Percentiles rank a stretch among this genome's conserved stretches.
Conservation (phyloP, 2,113 vertebrate species). For the Guaruba guarouba region DNA sequence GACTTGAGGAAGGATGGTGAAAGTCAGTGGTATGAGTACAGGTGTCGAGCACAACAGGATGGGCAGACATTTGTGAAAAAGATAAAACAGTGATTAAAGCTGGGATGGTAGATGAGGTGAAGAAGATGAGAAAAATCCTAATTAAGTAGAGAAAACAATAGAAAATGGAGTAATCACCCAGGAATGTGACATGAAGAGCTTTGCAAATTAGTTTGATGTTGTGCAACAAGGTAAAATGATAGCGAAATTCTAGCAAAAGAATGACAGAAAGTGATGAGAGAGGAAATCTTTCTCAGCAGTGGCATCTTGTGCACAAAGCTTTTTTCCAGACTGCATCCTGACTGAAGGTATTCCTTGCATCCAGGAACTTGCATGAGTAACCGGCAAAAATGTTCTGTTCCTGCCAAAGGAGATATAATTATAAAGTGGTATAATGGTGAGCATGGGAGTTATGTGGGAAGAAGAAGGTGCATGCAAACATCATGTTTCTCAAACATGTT, state of each 20-base stretch:
- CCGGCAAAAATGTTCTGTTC: neutral
- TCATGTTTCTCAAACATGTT: neutral
- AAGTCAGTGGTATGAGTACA: neutral
- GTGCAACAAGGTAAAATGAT: neutral
- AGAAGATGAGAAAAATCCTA: neutral
- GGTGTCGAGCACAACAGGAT: neutral
- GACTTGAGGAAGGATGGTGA: neutral
- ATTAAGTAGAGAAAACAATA: neutral
- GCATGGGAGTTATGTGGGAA: neutral
- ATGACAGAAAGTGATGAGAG: neutral
- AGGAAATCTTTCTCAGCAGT: neutral
- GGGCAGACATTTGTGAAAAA: neutral
- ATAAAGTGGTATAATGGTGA: neutral
- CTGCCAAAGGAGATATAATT: neutral
- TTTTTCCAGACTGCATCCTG: neutral
- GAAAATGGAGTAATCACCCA: neutral
- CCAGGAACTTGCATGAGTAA: neutral
- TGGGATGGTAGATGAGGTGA: neutral
- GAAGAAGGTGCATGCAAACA: neutral
- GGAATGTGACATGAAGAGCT: neutral
- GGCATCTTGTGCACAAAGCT: neutral
- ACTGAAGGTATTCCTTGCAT: neutral
- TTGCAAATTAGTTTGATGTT: neutral
- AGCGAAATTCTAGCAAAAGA: neutral
- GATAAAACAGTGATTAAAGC: neutral